phyloP scores from a whole-genome alignment of 2,797 vertebrate genomes.

The Hippocampus kuda region DNA sequence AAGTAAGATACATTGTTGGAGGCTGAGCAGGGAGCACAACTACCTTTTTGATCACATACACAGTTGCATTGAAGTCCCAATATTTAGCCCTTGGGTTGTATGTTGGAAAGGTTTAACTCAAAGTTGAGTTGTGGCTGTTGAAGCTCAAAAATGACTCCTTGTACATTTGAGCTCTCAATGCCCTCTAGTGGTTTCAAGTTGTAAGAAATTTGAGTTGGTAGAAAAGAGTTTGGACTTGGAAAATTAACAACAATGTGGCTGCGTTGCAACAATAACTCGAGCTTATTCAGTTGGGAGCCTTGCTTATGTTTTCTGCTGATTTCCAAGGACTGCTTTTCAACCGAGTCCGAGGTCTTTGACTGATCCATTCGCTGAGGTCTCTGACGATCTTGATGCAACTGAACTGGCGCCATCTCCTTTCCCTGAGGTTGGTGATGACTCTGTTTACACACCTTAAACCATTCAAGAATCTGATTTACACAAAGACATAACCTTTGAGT shows the following conservation, averaged over 20 bases:
- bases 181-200: background rate
- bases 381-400: conserved; percentile 18
- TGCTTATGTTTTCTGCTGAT: background rate
- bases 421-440: conserved; percentile 54
- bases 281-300: background rate
- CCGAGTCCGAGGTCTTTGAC: conserved; percentile 22
- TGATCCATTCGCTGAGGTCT: conserved; percentile 21
- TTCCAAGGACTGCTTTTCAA: conserved; percentile 7
- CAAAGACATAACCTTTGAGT: background rate
- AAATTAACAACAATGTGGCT: background rate
- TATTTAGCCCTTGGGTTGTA: background rate
- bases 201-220: too few species aligned
- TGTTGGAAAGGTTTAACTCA: conserved; percentile 8
- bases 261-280: background rate
- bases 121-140: conserved; percentile 8
- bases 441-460: background rate
- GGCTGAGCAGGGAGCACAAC: conserved; percentile 8
- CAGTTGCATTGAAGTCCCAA: background rate
- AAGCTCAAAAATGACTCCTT: background rate
- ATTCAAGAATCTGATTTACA: background rate
- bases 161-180: background rate
- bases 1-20: background rate
- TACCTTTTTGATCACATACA: background rate
- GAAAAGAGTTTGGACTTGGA: background rate
- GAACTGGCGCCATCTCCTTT: conserved; percentile 34